Percentiles rank a stretch among this genome's conserved stretches.
These are phyloP conservation scores for Otocyon megalotis DNA, from an alignment of 2,113 vertebrate genomes.

Conservation along the genomic window DNA sequence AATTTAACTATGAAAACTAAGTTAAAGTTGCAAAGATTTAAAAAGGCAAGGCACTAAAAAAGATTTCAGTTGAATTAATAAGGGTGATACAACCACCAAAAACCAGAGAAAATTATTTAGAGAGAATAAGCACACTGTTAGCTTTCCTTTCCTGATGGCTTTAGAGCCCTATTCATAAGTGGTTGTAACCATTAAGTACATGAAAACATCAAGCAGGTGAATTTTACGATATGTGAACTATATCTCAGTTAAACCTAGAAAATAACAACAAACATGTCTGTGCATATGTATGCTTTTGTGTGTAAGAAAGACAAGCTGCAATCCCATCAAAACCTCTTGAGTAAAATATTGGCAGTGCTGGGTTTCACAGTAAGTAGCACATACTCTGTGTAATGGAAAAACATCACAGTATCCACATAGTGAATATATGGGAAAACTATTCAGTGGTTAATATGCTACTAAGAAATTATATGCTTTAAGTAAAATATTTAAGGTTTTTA, in stretches of 20 bases:
- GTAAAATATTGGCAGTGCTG: not conserved
- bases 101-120: not conserved
- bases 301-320: not conserved
- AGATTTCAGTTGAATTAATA: not conserved
- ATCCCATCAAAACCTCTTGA: not conserved
- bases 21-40: not conserved
- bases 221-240: not conserved
- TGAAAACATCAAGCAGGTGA: not conserved
- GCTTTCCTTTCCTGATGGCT: not conserved
- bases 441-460: not conserved
- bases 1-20: constrained; percentile 22
- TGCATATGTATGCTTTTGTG: rapidly evolving
- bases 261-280: no score
- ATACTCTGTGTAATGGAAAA: not conserved
- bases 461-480: not conserved
- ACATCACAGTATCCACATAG: not conserved
- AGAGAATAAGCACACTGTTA: rapidly evolving
- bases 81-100: not conserved
- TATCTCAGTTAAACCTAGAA: not conserved
- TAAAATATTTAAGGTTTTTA: not conserved
- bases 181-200: not conserved
- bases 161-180: not conserved
- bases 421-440: not conserved
- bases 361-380: not conserved
- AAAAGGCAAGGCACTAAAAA: not conserved